Evolutionary conservation across 2,113 vertebrate genomes (phyloP), one percentile per base, ranked within the genome.

Genomic region (Nothocercus julius): DNA sequence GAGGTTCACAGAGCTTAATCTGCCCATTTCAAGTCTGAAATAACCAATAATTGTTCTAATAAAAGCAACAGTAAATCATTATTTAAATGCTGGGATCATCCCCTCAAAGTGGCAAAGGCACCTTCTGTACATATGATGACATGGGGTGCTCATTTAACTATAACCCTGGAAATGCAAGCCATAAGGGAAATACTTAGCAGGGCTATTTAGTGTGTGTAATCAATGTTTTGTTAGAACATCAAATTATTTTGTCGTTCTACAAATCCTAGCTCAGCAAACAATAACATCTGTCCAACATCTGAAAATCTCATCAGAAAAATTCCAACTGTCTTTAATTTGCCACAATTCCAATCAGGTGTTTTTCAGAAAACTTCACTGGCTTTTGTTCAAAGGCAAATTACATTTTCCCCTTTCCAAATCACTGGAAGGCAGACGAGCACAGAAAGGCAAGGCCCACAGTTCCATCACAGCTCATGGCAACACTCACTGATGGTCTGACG

Each of bases 11-110:
- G 92, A 93, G 78, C 73, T 63, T 92, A 89, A 96, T 94, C 77
- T 91, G 84, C 87, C 91, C 89, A 95, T 90, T 97, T 97, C 96
- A 94, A 97, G 92, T 96, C 90, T 97, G 96, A 97, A 96, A 97
- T 97, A 96, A 97, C 97, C 95, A 97, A 97, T 97, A 97, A 97
- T 97, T 97, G 96, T 97, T 97, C 96, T 95, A 97, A 96, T 97
- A 97, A 97, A 97, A 97, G 96, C 95, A 94, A 73, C 87, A 95
- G 93, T 95, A 97, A 97, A 97, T 97, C 95, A 92, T 96, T 95
- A 97, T 96, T 97, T 95, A 97, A 97, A 97, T 92, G 90, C 88
- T 91, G 34, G 94, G 94, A 95, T 97, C 92, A 93, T 96, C 87
- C 91, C 94, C 95, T 97, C 73, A 32, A 79, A 97, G 90, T 95